These are phyloP conservation scores for Digitonthophagus gazella DNA, from an alignment of 2,888 invertebrate genomes.

Conservation along the genomic window DNA sequence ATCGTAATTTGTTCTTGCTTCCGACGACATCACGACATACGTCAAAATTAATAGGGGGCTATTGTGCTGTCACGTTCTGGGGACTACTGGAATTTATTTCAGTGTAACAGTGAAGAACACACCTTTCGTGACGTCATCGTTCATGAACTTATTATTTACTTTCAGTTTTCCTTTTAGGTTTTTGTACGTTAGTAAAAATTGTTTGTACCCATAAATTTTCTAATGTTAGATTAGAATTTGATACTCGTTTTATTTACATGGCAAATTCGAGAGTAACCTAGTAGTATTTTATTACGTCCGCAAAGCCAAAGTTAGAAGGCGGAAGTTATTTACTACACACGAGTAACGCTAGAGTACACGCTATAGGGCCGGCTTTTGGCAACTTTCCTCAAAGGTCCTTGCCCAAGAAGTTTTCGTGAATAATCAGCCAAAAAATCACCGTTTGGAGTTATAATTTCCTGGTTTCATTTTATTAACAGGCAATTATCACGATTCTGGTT, in stretches of 20 bases:
- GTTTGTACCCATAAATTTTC: too few species aligned
- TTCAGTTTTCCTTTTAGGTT: background rate
- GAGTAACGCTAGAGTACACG: background rate
- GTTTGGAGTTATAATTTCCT: background rate
- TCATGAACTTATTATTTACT: background rate
- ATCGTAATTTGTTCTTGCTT: conserved; percentile 14
- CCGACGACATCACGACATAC: conserved; percentile 7
- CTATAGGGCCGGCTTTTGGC: background rate
- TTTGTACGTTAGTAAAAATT: too few species aligned
- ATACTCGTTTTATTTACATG: background rate
- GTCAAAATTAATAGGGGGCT: conserved; percentile 15
- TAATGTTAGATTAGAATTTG: too few species aligned
- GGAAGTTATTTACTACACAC: background rate
- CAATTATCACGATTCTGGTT: background rate
- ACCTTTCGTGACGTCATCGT: background rate
- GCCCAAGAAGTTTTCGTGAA: background rate
- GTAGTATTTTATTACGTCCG: background rate
- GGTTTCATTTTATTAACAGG: background rate
- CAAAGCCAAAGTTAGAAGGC: background rate
- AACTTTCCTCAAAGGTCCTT: background rate
- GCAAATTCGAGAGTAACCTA: background rate
- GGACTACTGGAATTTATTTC: conserved; percentile 7
- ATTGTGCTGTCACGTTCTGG: background rate
- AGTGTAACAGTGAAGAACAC: background rate
- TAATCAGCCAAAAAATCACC: background rate